phyloP scores from a whole-genome alignment of 2,113 vertebrate genomes.

The Equus quagga region DNA sequence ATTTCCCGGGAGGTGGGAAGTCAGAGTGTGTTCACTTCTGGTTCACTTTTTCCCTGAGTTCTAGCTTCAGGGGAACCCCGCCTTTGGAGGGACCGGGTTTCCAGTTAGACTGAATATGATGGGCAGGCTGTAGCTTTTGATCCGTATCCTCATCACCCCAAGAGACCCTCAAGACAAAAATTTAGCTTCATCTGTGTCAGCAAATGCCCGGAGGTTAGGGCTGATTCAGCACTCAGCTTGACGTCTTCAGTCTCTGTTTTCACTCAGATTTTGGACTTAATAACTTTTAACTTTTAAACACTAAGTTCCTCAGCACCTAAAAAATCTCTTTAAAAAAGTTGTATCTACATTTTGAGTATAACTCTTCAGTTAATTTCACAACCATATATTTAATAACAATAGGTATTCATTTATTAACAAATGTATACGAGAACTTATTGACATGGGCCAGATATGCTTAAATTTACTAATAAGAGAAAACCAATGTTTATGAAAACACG shows the following conservation, averaged over 20 bases:
- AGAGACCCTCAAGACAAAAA: not conserved
- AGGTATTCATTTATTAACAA: not conserved
- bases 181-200: not conserved
- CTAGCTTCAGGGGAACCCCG: not conserved
- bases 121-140: not conserved
- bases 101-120: not conserved
- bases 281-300: not conserved
- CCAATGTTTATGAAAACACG: not conserved
- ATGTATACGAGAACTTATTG: not conserved
- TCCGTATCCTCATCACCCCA: not conserved
- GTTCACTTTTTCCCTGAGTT: not conserved
- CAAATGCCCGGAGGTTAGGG: not conserved
- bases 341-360: not conserved
- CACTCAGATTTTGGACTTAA: not conserved
- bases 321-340: not conserved
- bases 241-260: not conserved
- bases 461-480: not conserved
- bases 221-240: not conserved
- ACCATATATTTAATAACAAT: not conserved
- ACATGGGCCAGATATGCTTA: not conserved
- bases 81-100: not conserved
- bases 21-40: not conserved
- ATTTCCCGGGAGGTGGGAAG: accelerated
- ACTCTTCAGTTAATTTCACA: not conserved
- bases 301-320: not conserved